Evolutionary conservation across 1,140 invertebrate genomes (phyloP).

Genomic region (Sitobion miscanthi): DNA sequence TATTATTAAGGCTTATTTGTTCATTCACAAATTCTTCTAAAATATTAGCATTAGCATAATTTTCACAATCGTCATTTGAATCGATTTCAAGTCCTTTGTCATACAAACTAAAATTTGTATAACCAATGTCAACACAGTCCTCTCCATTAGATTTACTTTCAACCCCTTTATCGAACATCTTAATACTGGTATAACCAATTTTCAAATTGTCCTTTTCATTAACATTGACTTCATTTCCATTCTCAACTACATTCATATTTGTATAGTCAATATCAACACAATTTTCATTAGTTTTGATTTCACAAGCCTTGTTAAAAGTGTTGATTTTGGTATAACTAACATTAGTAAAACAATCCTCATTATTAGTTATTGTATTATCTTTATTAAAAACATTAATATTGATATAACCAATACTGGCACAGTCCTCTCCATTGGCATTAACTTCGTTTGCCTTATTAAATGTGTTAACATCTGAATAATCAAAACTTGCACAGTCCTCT

Average conservation of each 20-base stretch:
- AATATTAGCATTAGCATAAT: constrained; percentile 43
- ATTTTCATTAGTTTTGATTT: neutral
- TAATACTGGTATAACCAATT: neutral
- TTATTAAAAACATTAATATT: constrained; percentile 30
- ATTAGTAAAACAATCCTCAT: neutral
- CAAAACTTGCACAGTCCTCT: constrained; percentile 14
- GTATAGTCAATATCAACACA: neutral
- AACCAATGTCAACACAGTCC: constrained; percentile 29
- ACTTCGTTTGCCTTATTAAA: neutral
- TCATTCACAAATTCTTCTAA: constrained; percentile 54
- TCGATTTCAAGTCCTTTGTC: constrained; percentile 15
- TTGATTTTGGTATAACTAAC: constrained; percentile 26
- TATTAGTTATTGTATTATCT: neutral
- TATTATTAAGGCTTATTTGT: constrained; percentile 44
- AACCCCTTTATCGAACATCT: neutral
- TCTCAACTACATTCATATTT: constrained; percentile 32
- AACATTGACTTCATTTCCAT: neutral
- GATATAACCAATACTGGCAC: constrained; percentile 17
- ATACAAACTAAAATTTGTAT: constrained; percentile 30
- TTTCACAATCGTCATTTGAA: constrained; percentile 39
- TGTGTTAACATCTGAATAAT: neutral
- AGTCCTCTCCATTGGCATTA: constrained; percentile 17
- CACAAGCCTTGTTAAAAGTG: neutral
- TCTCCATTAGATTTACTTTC: neutral
- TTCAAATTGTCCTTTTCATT: neutral